phyloP scores from a whole-genome alignment of 2,797 vertebrate genomes.

The Pogoniulus pusillus region DNA sequence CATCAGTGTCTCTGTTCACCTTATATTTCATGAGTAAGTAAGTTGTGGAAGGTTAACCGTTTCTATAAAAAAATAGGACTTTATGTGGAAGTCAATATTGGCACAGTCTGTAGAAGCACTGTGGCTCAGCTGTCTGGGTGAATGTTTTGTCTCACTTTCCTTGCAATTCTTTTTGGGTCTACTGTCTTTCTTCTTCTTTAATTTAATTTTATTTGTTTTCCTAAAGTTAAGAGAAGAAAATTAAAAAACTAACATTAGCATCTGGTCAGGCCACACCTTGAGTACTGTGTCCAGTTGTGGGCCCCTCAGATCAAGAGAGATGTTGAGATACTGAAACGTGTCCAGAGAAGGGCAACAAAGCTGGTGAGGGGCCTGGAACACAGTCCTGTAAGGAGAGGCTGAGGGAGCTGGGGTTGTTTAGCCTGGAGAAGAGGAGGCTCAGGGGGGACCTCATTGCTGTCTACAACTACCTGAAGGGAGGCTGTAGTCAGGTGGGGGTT shows the following conservation, averaged over 20 bases:
- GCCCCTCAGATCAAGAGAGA: too few species aligned
- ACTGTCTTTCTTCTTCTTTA: neutral
- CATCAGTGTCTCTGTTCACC: constrained; percentile 63
- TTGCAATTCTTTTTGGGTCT: neutral
- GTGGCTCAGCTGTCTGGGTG: constrained; percentile 12
- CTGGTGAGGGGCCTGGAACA: too few species aligned
- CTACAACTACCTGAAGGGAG: too few species aligned
- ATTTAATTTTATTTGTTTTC: accelerated
- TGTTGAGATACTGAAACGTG: too few species aligned
- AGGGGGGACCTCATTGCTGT: too few species aligned
- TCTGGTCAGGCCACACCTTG: too few species aligned
- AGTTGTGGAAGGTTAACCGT: constrained; percentile 55
- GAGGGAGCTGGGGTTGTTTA: too few species aligned
- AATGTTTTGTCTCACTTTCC: neutral
- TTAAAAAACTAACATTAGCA: neutral
- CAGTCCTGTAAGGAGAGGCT: too few species aligned
- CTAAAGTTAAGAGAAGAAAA: neutral
- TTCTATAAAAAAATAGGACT: constrained; percentile 43
- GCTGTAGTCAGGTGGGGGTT: too few species aligned
- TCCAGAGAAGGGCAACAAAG: too few species aligned
- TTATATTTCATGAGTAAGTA: constrained; percentile 67
- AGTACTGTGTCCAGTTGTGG: too few species aligned
- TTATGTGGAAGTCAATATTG: constrained; percentile 61
- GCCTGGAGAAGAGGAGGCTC: too few species aligned
- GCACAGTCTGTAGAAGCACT: constrained; percentile 17